These are phyloP conservation scores for Parnassius apollo DNA, from an alignment of 2,888 invertebrate genomes.

Conservation along the genomic window DNA sequence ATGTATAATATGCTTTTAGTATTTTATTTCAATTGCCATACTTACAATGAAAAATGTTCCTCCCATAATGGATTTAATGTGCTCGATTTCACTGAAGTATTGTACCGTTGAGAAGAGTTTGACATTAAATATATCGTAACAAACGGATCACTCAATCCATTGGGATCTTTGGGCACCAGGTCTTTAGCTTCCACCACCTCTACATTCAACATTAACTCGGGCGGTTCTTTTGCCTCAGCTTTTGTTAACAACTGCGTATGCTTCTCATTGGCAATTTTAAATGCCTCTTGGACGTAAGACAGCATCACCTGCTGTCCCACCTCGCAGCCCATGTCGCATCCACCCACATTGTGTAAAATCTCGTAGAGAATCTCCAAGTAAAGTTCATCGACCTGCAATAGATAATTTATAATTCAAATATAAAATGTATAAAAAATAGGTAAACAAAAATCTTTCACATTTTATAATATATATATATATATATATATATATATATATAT, in stretches of 20 bases:
- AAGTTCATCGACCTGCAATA: conserved; percentile 89
- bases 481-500: too few species aligned
- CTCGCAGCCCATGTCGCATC: conserved; percentile 87
- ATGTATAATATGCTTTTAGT: too few species aligned
- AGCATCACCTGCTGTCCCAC: conserved; percentile 85
- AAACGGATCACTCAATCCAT: conserved; percentile 98
- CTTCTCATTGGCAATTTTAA: conserved; percentile 87
- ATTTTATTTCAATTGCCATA: conserved; percentile 29
- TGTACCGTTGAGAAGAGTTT: conserved; percentile 88
- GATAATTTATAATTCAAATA: background rate
- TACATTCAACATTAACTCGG: conserved; percentile 90
- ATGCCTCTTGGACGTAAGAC: conserved; percentile 89
- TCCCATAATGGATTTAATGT: conserved; percentile 97
- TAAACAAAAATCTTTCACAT: too few species aligned
- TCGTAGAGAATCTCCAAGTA: conserved; percentile 92
- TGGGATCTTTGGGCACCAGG: conserved; percentile 91
- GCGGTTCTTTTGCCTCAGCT: conserved; percentile 90
- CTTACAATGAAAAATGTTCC: conserved; percentile 98
- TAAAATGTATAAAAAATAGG: too few species aligned
- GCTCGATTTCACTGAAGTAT: conserved; percentile 94
- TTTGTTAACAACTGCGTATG: conserved; percentile 86
- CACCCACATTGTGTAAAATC: conserved; percentile 92
- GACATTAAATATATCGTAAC: conserved; percentile 94
- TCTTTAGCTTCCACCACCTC: conserved; percentile 94
- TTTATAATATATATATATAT: too few species aligned